phyloP scores from a whole-genome alignment of 2,113 vertebrate species.

The Coregonus clupeaformis region DNA sequence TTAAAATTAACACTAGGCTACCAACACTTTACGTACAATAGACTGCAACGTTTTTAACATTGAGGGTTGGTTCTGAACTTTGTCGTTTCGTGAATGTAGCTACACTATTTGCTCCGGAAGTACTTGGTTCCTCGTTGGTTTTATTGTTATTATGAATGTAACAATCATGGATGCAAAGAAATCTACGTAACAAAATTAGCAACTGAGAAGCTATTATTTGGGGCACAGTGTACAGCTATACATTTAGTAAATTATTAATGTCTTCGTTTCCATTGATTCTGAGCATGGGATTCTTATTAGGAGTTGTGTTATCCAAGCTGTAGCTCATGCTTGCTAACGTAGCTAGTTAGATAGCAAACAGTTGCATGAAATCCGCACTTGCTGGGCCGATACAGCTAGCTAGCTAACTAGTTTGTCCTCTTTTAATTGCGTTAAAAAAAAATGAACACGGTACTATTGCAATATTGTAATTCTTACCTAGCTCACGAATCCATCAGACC shows the following conservation, averaged over 20 bases:
- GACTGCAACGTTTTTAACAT: no score
- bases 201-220: background rate
- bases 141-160: slow-evolving; percentile 64
- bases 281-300: background rate
- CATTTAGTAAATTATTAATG: background rate
- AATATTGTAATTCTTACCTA: no score
- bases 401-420: no score
- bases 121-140: slow-evolving; percentile 9
- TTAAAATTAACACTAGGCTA: no score
- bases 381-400: no score
- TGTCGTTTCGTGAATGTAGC: slow-evolving; percentile 41
- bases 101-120: slow-evolving; percentile 46
- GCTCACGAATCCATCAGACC: no score
- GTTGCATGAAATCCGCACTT: no score
- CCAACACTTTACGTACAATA: no score
- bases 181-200: background rate
- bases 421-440: no score
- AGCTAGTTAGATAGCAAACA: no score
- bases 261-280: background rate
- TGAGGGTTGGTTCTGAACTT: background rate
- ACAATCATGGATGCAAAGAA: slow-evolving; percentile 38
- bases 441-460: no score
- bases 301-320: background rate
- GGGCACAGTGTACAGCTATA: background rate
- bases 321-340: no score